Percentiles rank a stretch among this genome's conserved stretches.
Conservation (phyloP, 2,888 invertebrate species). For the Zaprionus lineosus region DNA sequence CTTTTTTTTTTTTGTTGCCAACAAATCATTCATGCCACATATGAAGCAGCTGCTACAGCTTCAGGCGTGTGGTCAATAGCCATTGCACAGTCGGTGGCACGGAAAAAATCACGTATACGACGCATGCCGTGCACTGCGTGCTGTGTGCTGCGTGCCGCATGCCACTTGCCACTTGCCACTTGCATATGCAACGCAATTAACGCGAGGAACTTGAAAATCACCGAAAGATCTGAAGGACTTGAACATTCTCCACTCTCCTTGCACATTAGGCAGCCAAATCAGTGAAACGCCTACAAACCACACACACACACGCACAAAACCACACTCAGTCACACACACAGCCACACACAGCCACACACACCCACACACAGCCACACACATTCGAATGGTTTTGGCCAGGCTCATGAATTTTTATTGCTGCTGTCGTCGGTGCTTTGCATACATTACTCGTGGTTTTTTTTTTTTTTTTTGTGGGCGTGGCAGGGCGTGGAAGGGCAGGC, state of each 20-base stretch:
- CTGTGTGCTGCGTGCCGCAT: too few species aligned
- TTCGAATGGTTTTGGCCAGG: conserved; percentile 38
- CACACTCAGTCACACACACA: conserved; percentile 22
- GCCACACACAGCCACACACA: conserved; percentile 26
- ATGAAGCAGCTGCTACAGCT: conserved; percentile 21
- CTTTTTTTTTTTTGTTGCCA: conserved; percentile 10
- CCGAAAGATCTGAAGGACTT: conserved; percentile 17
- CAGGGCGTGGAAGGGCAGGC: not conserved
- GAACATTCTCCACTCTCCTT: conserved; percentile 55
- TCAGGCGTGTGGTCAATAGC: conserved; percentile 67
- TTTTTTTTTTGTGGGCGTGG: not conserved
- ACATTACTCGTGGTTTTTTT: conserved; percentile 47
- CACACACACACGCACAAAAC: conserved; percentile 15
- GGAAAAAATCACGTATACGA: conserved; percentile 57
- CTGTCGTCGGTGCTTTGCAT: conserved; percentile 75
- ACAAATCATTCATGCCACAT: conserved; percentile 19
- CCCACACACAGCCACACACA: conserved; percentile 23
- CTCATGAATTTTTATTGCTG: conserved; percentile 77
- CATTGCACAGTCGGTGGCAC: conserved; percentile 61
- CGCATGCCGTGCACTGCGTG: too few species aligned
- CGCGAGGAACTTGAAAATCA: conserved; percentile 47
- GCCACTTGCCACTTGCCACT: too few species aligned
- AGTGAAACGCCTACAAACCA: too few species aligned
- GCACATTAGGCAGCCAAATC: conserved; percentile 50
- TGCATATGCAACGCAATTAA: conserved; percentile 61